phyloP scores from a whole-genome alignment of 2,797 vertebrate species.

The Rhinichthys osculus region DNA sequence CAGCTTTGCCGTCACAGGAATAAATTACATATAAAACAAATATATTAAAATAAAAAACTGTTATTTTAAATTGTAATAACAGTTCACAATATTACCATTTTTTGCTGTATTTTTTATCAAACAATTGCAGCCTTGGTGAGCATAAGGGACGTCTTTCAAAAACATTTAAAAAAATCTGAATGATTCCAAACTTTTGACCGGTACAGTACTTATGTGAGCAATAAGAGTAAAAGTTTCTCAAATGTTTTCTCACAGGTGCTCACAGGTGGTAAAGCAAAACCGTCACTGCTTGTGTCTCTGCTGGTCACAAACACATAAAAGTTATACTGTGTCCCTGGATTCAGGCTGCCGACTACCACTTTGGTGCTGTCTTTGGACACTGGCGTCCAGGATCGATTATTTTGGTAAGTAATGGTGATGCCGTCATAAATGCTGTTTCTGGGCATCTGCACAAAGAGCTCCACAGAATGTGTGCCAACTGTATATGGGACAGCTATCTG shows the following conservation, averaged over 20 bases:
- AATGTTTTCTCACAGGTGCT: constrained; percentile 82
- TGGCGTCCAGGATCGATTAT: constrained; percentile 65
- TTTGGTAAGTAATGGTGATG: constrained; percentile 72
- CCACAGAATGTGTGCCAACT: constrained; percentile 68
- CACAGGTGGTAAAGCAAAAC: constrained; percentile 70
- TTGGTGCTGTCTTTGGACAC: constrained; percentile 66
- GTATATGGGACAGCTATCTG: constrained; percentile 75
- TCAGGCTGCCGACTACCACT: constrained; percentile 74
- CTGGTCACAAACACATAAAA: constrained; percentile 80
- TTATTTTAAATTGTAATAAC: not conserved
- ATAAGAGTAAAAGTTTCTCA: not conserved
- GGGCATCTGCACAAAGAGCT: constrained; percentile 81
- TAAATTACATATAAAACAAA: not conserved
- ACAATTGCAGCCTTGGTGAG: not conserved
- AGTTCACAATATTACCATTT: not conserved
- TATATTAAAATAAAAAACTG: too few species aligned
- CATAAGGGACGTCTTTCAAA: not conserved
- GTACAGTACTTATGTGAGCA: not conserved
- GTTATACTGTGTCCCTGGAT: constrained; percentile 80
- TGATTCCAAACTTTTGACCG: not conserved
- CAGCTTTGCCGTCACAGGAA: not conserved
- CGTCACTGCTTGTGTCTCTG: constrained; percentile 74
- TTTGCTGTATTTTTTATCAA: not conserved
- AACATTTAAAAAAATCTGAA: not conserved
- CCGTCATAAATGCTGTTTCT: constrained; percentile 80